phyloP scores from a whole-genome alignment of 2,888 invertebrate species.

The Drosophila seclusa region DNA sequence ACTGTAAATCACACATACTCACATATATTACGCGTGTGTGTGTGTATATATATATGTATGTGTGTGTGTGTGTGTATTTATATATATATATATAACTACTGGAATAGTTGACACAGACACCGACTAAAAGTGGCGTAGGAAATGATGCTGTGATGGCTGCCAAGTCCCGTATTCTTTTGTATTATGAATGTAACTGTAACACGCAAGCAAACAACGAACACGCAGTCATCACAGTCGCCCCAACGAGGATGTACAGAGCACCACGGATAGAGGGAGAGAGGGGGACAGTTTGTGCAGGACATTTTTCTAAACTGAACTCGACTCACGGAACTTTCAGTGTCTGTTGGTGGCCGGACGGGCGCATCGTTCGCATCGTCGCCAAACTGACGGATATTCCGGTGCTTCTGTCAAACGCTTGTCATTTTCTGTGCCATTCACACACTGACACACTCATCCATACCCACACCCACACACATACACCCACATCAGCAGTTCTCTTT shows the following conservation, averaged over 20 bases:
- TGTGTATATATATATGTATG: not conserved
- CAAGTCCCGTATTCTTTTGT: conserved; percentile 69
- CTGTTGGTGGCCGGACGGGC: conserved; percentile 60
- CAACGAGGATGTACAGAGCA: too few species aligned
- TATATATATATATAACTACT: conserved; percentile 35
- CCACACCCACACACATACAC: not conserved
- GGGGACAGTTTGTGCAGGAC: conserved; percentile 36
- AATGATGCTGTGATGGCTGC: conserved; percentile 73
- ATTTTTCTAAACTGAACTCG: conserved; percentile 59
- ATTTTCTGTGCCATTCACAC: conserved; percentile 61
- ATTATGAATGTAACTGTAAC: conserved; percentile 76
- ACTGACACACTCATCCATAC: conserved; percentile 11
- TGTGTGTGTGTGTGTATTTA: not conserved
- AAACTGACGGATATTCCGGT: conserved; percentile 84
- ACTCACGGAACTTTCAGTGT: conserved; percentile 59
- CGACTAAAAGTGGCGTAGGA: conserved; percentile 69
- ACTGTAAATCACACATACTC: conserved; percentile 73
- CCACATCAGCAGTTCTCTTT: conserved; percentile 37
- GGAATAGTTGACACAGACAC: conserved; percentile 72
- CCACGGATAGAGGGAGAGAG: not conserved
- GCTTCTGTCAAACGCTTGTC: conserved; percentile 84
- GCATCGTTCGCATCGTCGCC: conserved; percentile 72
- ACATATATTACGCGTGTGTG: conserved; percentile 4
- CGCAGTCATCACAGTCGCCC: conserved; percentile 49
- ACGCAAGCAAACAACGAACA: conserved; percentile 71